Conservation (phyloP, 1,140 invertebrate genomes). For the Ceratoteleas bidentatus region DNA sequence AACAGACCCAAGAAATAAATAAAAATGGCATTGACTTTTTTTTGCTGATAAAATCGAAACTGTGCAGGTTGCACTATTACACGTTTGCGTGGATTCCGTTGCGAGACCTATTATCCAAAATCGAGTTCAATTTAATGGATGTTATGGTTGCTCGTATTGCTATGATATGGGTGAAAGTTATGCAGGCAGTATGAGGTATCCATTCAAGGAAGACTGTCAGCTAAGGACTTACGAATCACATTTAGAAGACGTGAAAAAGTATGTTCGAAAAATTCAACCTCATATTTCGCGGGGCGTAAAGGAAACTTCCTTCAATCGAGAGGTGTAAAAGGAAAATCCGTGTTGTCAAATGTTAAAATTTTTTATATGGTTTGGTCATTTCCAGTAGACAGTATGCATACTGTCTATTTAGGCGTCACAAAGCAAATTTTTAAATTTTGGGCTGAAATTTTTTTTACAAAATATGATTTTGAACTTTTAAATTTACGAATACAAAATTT, state of each 20-base stretch:
- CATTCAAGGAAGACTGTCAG: conserved; percentile 16
- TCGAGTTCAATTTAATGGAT: conserved; percentile 37
- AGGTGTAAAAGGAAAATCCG: conserved; percentile 16
- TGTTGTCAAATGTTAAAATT: not conserved
- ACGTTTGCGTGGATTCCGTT: conserved; percentile 28
- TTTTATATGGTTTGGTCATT: conserved; percentile 30
- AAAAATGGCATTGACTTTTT: conserved; percentile 1
- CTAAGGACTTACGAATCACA: conserved; percentile 29
- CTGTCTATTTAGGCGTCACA: conserved; percentile 7
- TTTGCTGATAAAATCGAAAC: not conserved
- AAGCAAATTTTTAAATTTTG: conserved; percentile 25
- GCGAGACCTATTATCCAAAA: conserved; percentile 32
- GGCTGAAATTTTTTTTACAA: conserved; percentile 15
- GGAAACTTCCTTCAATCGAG: not conserved
- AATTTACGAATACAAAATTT: conserved; percentile 10
- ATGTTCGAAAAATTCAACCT: not conserved
- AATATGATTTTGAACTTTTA: not conserved
- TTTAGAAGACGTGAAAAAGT: conserved; percentile 9
- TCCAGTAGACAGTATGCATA: conserved; percentile 26
- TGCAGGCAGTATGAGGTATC: conserved; percentile 20
- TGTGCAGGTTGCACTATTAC: not conserved
- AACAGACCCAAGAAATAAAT: not conserved
- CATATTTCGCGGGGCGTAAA: not conserved
- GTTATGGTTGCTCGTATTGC: conserved; percentile 18
- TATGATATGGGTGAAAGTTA: conserved; percentile 5